Evolutionary conservation across 2,888 invertebrate species (phyloP), one percentile per base, ranked within the genome.

Genomic region (Pardosa pseudoannulata): DNA sequence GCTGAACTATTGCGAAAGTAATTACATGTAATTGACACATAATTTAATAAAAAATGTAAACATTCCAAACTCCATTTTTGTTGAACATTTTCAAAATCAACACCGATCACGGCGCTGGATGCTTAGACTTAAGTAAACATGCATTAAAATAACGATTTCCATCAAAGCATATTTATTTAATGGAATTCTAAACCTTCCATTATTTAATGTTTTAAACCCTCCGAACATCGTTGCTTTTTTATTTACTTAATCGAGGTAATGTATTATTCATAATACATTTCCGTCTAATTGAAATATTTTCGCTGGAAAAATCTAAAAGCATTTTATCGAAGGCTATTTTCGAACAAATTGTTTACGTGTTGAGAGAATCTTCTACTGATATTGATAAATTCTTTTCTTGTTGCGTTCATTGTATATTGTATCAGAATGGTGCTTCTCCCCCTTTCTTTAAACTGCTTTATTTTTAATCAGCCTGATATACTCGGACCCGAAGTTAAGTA

Each of bases 231-330:
- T 1, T 16, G 13, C 16, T 46, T 13, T 16, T 16, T 46, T 46
- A 16, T 46, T 46, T 46, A n/a, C 16, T 46, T 46, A 46, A 46
- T 46, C 41, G 41, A 46, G 16, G 41, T 13, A 46, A 46, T 46
- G 41, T 13, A 46, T 46, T 46, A 46, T 46, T 46, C 41, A 46
- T 46, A 46, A 46, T 46, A 16, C 41, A n/a, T 46, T n/a, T 46
- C 41, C 41, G 9, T 46, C 16, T 46, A 46, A 46, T 46, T 46
- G 41, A 16, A 16, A 46, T 9, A 46, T 46, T 46, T 46, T 46
- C 41, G 9, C 9, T 9, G 13, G 9, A 46, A 46, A 46, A 46
- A 46, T 46, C 41, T 46, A 46, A 46, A 46, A 46, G 41, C 41
- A 46, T 46, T 46, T 46, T 46, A 46, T 46, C 41, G 6, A n/a